These are phyloP conservation scores for Dallia pectoralis DNA, from an alignment of 2,797 vertebrate species.

Conservation along the genomic window DNA sequence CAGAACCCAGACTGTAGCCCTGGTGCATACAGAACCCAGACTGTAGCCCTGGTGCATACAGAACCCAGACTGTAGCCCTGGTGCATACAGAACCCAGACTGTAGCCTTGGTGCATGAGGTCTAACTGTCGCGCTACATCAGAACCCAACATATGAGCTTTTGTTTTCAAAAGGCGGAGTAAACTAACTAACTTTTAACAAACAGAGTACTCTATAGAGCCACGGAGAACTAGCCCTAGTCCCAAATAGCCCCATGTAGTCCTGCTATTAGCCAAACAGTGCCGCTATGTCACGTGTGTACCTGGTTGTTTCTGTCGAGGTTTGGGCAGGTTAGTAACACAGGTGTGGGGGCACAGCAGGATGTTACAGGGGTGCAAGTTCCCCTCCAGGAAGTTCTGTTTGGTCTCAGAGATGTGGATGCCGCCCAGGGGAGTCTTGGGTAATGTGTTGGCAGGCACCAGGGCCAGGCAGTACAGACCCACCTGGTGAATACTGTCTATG, in stretches of 20 bases:
- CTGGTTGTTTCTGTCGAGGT: conserved; percentile 91
- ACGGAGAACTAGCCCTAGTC: too few relatives aligned
- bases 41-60: neutral
- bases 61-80: neutral
- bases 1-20: neutral
- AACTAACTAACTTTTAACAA: too few relatives aligned
- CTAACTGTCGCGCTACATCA: too few relatives aligned
- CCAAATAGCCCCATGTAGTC: too few relatives aligned
- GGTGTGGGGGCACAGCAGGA: conserved; percentile 97
- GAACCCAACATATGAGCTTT: too few relatives aligned
- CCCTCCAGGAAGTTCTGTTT: conserved; percentile 97
- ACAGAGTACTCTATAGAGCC: too few relatives aligned
- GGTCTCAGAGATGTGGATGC: conserved; percentile 95
- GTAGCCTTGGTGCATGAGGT: too few relatives aligned
- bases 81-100: neutral
- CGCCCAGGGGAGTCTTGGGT: conserved; percentile 95
- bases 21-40: neutral
- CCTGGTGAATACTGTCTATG: conserved; percentile 98
- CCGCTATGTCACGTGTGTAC: conserved; percentile 35
- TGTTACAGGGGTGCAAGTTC: conserved; percentile 94
- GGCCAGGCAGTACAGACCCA: conserved; percentile 96
- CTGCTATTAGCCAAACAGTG: too few relatives aligned
- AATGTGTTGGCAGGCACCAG: conserved; percentile 96
- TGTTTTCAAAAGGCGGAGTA: too few relatives aligned
- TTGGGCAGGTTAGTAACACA: conserved; percentile 98